Base-by-base conservation (phyloP, 2,113 vertebrate genomes). In the Caranx melampygus region DNA sequence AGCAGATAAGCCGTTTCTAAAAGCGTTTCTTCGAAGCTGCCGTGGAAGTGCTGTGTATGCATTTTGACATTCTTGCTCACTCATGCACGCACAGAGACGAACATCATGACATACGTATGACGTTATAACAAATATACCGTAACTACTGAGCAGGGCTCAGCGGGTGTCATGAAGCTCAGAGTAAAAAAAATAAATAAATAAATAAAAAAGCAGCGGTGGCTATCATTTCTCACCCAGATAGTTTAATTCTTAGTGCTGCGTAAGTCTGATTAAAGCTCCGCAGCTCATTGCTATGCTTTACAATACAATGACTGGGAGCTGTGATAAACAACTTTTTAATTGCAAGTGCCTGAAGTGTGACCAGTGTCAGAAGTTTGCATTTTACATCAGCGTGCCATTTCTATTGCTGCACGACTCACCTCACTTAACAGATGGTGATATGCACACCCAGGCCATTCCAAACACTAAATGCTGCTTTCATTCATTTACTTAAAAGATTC, bases 271-370 rank as follows among this genome's bases (percentile, higher is more conserved):
- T 89, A 89, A 80, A 84, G 77, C 60, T 58, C 61, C 0, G 51
- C 72, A 68, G 83, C 87, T 93, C 89, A 91, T 92, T 92, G 78
- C 82, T 78, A 74, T 91, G 82, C 86, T 84, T 84, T 88, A 78
- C 80, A 88, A 79, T 71, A 81, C 86, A 86, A 84, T 78, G 78
- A 84, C 80, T 86, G 82, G 68, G 71, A 89, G 84, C 87, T 65
- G 85, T 79, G 88, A 90, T 87, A 92, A 92, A 91, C 86, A 90
- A 70, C 75, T 82, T 89, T 92, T 90, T 90, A 93, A 92, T 92
- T 93, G 85, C 89, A 87, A 92, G 80, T 89, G 89, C 81, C 79
- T 91, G 66, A 86, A 90, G 91, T 92, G 89, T 91, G 91, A 92
- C 89, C 86, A 66, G 54, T 81, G 84, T 91, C 79, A 84, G 66